phyloP scores from a whole-genome alignment of 2,113 vertebrate genomes.

The Paralichthys olivaceus region DNA sequence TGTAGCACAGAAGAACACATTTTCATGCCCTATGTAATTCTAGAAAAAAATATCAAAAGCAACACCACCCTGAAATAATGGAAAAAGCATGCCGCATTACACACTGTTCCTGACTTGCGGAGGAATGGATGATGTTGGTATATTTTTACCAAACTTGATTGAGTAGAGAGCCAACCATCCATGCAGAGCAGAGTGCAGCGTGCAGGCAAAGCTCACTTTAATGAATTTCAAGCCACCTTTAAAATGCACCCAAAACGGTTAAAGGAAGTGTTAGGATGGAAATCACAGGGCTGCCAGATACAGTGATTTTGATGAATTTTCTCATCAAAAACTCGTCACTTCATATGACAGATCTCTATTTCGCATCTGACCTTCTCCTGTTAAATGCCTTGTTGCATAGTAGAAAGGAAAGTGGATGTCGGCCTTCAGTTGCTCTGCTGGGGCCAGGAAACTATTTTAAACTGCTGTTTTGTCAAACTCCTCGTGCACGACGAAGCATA shows the following conservation, averaged over 20 bases:
- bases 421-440: slow-evolving; percentile 34
- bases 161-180: slow-evolving; percentile 64
- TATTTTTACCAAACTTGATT: slow-evolving; percentile 69
- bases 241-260: slow-evolving; percentile 51
- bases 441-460: slow-evolving; percentile 37
- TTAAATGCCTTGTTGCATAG: slow-evolving; percentile 78
- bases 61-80: slow-evolving; percentile 46
- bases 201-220: slow-evolving; percentile 60
- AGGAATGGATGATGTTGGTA: slow-evolving; percentile 59
- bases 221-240: slow-evolving; percentile 66
- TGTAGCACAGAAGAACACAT: not conserved
- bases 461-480: slow-evolving; percentile 34
- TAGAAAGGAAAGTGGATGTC: slow-evolving; percentile 66
- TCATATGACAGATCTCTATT: slow-evolving; percentile 71
- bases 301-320: slow-evolving; percentile 79
- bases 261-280: slow-evolving; percentile 57
- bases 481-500: not conserved
- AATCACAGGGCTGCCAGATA: slow-evolving; percentile 66
- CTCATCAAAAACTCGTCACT: slow-evolving; percentile 75
- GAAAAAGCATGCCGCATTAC: slow-evolving; percentile 37
- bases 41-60: slow-evolving; percentile 28
- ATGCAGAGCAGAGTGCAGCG: slow-evolving; percentile 47
- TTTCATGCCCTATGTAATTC: not conserved
- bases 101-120: slow-evolving; percentile 42
- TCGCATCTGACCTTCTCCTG: slow-evolving; percentile 80